Evolutionary conservation across 2,113 vertebrate species (phyloP), one percentile per base, ranked within the genome.

Genomic region (Delphinapterus leucas): DNA sequence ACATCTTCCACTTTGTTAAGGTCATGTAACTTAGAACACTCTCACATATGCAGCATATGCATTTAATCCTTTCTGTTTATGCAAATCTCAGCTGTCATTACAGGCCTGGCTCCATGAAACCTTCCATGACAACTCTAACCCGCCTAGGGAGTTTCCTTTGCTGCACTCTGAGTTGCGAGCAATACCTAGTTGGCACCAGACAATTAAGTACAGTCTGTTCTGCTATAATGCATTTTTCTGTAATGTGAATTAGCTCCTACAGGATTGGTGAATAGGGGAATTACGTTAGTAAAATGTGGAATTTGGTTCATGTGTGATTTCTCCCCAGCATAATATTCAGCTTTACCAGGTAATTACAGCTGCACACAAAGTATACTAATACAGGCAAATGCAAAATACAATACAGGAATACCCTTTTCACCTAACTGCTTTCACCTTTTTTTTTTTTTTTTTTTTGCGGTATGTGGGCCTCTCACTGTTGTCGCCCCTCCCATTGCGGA

Each of bases 121-220:
- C 77, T 97, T 94, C 44, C 84, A n/a, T 90, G 82, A 38, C 0
- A 15, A 77, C 77, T 91, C 87, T 81, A 63, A 33, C 58, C 8
- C 0, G 8, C 91, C 93, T 65, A 25, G 89, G 91, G 89, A 94
- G 73, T 96, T 93, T 82, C 41, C 41, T 94, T 67, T 68, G 41
- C 9, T 8, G 7, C 20, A 76, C 47, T 73, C 47, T 53, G 85
- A 71, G 36, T 88, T 96, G 61, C 60, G 14, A 94, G 87, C 91
- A 88, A 53, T 86, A 90, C 36, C 55, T 91, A 31, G 26, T 93
- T 85, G 81, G 65, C 91, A 83, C 11, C 14, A 97, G 70, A 79
- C 60, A 88, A 88, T 89, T 86, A 87, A 88, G 41, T 77, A 67
- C 25, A 96, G n/a, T 79, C 70, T 96, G 65, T 93, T 97, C 53